Percentiles rank a stretch among this genome's conserved stretches.
Evolutionary conservation across 2,888 invertebrate genomes (phyloP).

Genomic region (Nemoura dubitans): DNA sequence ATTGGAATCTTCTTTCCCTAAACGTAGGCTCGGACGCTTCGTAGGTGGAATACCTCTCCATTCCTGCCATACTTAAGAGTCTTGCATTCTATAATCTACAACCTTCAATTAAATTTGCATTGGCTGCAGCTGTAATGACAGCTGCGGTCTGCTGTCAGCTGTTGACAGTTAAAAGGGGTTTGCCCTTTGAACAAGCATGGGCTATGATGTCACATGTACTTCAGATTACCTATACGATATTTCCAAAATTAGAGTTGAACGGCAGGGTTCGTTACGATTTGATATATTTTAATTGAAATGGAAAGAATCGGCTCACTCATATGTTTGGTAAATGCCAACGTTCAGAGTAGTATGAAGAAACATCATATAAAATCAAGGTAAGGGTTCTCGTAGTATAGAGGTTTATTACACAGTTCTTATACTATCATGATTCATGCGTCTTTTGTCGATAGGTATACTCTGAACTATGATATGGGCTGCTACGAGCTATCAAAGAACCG

Average conservation of each 20-base stretch:
- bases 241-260: too few species aligned
- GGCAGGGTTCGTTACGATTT: too few species aligned
- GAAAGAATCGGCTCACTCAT: not conserved
- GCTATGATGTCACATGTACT: not conserved
- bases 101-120: not conserved
- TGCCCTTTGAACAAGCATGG: constrained; percentile 9
- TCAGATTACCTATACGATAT: too few species aligned
- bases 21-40: not conserved
- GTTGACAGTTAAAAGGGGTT: not conserved
- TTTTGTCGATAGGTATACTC: too few species aligned
- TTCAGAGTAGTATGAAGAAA: not conserved
- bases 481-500: too few species aligned
- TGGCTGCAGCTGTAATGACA: not conserved
- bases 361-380: not conserved
- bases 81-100: not conserved
- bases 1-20: constrained; percentile 26
- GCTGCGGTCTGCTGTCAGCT: too few species aligned
- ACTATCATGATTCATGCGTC: too few species aligned
- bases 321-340: not conserved
- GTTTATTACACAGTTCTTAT: too few species aligned
- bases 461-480: too few species aligned
- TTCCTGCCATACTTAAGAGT: constrained; percentile 31
- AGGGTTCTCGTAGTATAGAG: too few species aligned
- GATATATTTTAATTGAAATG: not conserved
- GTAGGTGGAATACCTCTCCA: constrained; percentile 32